A percentile compares a stretch with the other conserved stretches of the same genome.
Conservation (phyloP, 1,140 invertebrate species). For the Limonius californicus region DNA sequence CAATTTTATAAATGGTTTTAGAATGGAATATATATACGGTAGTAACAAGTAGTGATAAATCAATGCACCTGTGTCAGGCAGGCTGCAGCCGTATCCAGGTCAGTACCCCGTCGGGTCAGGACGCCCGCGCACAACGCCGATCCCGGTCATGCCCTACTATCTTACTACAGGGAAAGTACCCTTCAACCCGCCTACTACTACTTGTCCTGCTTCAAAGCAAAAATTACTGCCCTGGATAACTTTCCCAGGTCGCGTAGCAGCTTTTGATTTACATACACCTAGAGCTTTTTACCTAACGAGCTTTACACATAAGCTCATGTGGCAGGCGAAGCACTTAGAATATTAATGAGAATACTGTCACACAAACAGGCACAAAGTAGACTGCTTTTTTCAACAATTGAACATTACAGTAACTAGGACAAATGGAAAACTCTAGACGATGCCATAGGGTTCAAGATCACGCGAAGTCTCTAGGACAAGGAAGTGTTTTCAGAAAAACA, state of each 20-base stretch:
- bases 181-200: conserved; percentile 14
- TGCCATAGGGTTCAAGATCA: too few species aligned
- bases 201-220: conserved; percentile 12
- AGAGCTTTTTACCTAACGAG: conserved; percentile 7
- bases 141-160: conserved; percentile 21
- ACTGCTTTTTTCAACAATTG: too few species aligned
- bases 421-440: too few species aligned
- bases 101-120: conserved; percentile 35
- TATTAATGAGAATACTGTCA: neutral
- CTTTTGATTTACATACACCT: conserved; percentile 5
- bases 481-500: too few species aligned
- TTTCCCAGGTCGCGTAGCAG: conserved; percentile 13
- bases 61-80: conserved; percentile 37
- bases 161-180: conserved; percentile 20
- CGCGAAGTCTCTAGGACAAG: too few species aligned
- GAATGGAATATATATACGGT: conserved; percentile 19
- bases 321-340: neutral
- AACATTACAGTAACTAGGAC: too few species aligned
- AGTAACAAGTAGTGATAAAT: conserved; percentile 31
- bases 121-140: conserved; percentile 23
- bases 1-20: neutral
- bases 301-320: conserved; percentile 6
- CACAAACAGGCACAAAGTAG: too few species aligned
- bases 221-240: conserved; percentile 15
- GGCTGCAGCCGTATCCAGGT: conserved; percentile 35